These are phyloP conservation scores for Heteromyza rotundicornis DNA, from an alignment of 2,888 invertebrate species.

Conservation along the genomic window DNA sequence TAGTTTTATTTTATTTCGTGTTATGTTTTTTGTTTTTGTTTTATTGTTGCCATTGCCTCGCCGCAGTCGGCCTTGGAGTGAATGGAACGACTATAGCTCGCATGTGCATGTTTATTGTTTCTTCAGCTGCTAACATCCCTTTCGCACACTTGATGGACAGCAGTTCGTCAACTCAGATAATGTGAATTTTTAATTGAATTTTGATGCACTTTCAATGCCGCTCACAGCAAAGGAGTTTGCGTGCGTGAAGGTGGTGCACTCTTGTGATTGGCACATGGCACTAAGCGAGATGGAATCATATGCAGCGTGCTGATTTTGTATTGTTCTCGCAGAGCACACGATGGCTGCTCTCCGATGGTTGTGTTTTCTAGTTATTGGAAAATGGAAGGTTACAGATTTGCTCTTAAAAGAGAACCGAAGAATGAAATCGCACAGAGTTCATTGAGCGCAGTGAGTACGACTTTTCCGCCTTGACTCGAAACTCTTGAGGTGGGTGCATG, in stretches of 20 bases:
- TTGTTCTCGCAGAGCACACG: not conserved
- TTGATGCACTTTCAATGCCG: conserved; percentile 26
- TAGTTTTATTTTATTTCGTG: conserved; percentile 6
- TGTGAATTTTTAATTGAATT: conserved; percentile 45
- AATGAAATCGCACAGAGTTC: too few species aligned
- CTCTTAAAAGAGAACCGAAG: too few species aligned
- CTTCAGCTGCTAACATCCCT: conserved; percentile 32
- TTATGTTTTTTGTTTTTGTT: conserved; percentile 27
- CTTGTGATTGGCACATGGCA: not conserved
- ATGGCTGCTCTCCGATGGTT: too few species aligned
- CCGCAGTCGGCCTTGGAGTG: too few species aligned
- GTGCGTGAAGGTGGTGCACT: not conserved
- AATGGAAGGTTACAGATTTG: too few species aligned
- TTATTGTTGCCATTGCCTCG: not conserved
- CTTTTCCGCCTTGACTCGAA: too few species aligned
- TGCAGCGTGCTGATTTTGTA: not conserved
- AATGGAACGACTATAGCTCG: not conserved
- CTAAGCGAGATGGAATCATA: not conserved
- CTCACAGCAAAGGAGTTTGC: too few species aligned
- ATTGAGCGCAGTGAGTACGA: too few species aligned
- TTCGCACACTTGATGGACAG: conserved; percentile 53
- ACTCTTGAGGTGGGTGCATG: too few species aligned
- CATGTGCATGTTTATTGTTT: not conserved
- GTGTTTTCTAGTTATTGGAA: too few species aligned
- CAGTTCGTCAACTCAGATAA: conserved; percentile 51